A percentile compares a stretch with the other conserved stretches of the same genome.
Conservation (phyloP, 37 sponge, comb jelly and placozoan genomes). For the Bolinopsis microptera region DNA sequence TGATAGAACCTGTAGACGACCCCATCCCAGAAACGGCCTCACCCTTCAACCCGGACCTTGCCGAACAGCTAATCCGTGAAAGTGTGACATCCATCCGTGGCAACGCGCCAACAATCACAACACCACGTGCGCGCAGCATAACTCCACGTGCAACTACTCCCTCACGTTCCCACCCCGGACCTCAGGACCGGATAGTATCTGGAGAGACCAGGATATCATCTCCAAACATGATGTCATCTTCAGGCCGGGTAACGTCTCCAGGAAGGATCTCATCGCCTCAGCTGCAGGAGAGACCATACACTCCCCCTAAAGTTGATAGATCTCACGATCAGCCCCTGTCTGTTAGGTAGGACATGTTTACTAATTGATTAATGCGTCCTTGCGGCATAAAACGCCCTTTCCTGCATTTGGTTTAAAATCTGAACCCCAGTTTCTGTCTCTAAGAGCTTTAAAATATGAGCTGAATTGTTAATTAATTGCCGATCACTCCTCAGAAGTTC, state of each 20-base stretch:
- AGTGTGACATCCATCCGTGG: not conserved
- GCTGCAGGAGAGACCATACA: not conserved
- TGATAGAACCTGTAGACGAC: not conserved
- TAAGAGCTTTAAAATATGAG: no score
- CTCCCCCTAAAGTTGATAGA: constrained; percentile 12
- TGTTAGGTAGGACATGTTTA: not conserved
- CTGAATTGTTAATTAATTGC: no score
- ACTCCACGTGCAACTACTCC: not conserved
- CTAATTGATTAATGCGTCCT: no score
- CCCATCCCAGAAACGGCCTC: not conserved
- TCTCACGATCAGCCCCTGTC: not conserved
- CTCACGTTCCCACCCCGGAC: not conserved
- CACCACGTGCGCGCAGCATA: not conserved
- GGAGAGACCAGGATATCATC: no score
- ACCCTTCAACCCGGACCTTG: no score
- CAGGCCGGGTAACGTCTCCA: no score
- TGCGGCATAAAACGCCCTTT: no score
- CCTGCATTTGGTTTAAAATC: no score
- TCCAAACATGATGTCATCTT: no score
- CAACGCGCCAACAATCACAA: not conserved
- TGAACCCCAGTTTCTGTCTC: no score
- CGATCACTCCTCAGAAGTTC: not conserved
- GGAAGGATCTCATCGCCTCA: not conserved
- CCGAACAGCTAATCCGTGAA: not conserved
- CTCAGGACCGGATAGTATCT: no score